Evolutionary conservation across 2,797 vertebrate genomes (phyloP), one percentile per base, ranked within the genome.

Genomic region (Aldrovandia affinis): DNA sequence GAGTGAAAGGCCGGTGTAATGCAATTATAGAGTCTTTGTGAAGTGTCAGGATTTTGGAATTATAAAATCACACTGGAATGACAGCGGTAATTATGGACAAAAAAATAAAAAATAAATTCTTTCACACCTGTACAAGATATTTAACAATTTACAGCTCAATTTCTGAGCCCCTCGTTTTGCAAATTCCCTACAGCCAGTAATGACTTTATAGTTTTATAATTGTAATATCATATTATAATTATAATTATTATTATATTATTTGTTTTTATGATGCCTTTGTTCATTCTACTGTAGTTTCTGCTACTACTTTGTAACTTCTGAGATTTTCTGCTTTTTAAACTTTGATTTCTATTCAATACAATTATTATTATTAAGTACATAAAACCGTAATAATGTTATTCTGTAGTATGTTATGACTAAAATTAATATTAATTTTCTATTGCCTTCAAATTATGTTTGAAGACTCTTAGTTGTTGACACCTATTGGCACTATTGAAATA

Each of bases 11-110:
- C 93, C 93, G 92, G 83, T 78, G 86, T 90, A 88, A 94, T 95
- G 88, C 92, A 95, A 96, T 97, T 97, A 96, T 89, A 95, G 93
- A 86, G 88, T 95, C 95, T 93, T 94, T 94, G 95, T 95, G 95
- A 97, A 94, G 94, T 95, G 94, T 94, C 95, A 94, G 89, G 95
- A 94, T 96, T 95, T 95, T 83, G 89, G 92, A 93, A 92, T 94
- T 95, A 95, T 94, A 91, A 94, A 95, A 94, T 93, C 61, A 81
- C 91, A 90, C 50, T 10, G 90, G 90, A 89, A 92, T 96, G 94
- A 91, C 90, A 95, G 93, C 86, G 91, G 92, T 92, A 93, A 95
- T 95, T 94, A 94, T 87, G 86, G 73, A 83, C 78, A 85, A 89
- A 91, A 92, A 91, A 89, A 81, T 87, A 79, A n/a, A 86, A 70